phyloP scores from a whole-genome alignment of 2,797 vertebrate genomes.

The Rhinogobio ventralis region DNA sequence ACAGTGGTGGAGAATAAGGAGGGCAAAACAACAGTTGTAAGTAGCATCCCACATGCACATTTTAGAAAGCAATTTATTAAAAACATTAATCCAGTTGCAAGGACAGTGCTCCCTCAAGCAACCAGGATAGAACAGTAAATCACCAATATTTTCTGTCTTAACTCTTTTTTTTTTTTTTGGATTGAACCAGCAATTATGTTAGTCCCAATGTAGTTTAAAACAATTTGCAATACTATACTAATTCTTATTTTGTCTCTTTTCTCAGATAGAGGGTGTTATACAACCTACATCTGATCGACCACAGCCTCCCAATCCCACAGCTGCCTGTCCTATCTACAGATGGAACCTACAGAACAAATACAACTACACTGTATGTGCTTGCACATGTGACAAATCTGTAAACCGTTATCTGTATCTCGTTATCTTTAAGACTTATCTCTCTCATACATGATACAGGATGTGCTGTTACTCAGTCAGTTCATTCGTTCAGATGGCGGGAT shows the following conservation, averaged over 20 bases:
- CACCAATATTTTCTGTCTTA: not conserved
- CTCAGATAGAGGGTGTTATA: constrained; percentile 87
- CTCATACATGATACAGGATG: constrained; percentile 80
- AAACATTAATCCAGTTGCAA: not conserved
- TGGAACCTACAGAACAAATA: constrained; percentile 98
- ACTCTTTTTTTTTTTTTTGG: not conserved
- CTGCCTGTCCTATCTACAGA: constrained; percentile 93
- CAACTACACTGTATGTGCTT: constrained; percentile 85
- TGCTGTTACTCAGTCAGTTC: constrained; percentile 94
- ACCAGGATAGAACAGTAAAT: not conserved
- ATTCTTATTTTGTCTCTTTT: constrained; percentile 5
- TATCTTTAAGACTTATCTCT: not conserved
- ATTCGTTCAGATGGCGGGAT: constrained; percentile 92
- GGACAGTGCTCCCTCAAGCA: not conserved
- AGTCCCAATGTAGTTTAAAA: not conserved
- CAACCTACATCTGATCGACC: constrained; percentile 66
- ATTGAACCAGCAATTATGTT: not conserved
- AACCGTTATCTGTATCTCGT: not conserved
- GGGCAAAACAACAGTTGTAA: constrained; percentile 71
- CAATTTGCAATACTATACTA: not conserved
- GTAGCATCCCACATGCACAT: constrained; percentile 46
- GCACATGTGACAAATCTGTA: not conserved
- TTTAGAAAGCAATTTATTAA: not conserved
- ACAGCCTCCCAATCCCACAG: constrained; percentile 88
- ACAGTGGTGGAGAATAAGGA: constrained; percentile 77